These are phyloP conservation scores for Lordiphosa andalusiaca DNA, from an alignment of 2,888 invertebrate species.

Conservation along the genomic window DNA sequence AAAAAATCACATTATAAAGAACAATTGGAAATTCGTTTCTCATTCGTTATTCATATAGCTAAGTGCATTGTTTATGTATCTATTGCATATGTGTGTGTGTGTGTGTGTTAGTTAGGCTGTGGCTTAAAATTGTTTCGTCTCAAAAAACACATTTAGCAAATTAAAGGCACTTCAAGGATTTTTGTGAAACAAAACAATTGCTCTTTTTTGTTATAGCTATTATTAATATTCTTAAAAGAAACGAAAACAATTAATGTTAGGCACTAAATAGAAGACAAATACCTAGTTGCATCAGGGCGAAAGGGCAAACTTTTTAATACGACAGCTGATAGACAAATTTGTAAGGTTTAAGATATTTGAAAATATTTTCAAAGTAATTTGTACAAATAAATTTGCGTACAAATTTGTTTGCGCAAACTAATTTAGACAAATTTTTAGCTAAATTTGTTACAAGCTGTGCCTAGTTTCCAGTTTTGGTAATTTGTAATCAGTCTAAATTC, in stretches of 20 bases:
- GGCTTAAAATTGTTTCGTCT: conserved; percentile 48
- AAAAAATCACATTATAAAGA: conserved; percentile 19
- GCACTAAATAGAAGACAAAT: conserved; percentile 19
- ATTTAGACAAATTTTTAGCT: too few relatives aligned
- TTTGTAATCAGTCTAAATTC: too few relatives aligned
- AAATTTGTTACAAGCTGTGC: too few relatives aligned
- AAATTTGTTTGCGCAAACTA: too few relatives aligned
- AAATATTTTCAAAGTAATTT: too few relatives aligned
- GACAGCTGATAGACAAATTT: too few relatives aligned
- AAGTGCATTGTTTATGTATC: conserved; percentile 25
- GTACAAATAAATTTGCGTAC: too few relatives aligned
- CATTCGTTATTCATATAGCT: conserved; percentile 36
- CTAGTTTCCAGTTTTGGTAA: too few relatives aligned
- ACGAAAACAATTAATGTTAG: conserved; percentile 36
- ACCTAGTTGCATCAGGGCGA: too few relatives aligned
- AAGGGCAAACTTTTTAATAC: too few relatives aligned
- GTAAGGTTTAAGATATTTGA: too few relatives aligned
- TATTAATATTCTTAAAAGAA: conserved; percentile 16
- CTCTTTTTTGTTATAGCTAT: conserved; percentile 7
- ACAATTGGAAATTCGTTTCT: conserved; percentile 51
- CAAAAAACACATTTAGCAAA: conserved; percentile 71
- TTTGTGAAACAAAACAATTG: conserved; percentile 55
- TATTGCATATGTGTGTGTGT: conserved; percentile 21
- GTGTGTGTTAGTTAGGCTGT: conserved; percentile 10
- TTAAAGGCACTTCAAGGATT: conserved; percentile 70